Base-by-base conservation (phyloP, 2,888 invertebrate genomes). In the Nomada fabriciana region DNA sequence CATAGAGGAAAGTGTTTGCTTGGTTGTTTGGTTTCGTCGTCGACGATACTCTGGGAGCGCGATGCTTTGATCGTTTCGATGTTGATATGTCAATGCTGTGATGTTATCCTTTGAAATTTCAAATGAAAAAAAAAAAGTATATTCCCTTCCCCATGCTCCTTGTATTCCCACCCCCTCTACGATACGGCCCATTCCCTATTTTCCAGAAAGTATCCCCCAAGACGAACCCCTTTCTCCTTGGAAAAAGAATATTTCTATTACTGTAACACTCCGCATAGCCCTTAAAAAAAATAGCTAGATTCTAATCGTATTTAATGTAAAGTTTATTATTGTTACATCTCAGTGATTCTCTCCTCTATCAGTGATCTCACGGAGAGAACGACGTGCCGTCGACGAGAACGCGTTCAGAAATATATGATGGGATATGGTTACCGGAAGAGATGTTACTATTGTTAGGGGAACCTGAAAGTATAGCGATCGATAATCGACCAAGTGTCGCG, bases 81-180 rank as follows among this genome's bases (percentile, higher is more conserved):
- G 92, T 93, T 92, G 92, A 93, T 92, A 92, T 92, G 90, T 91
- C 90, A 91, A 93, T 92, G 91, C 92, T 93, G 93, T 93, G 93
- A 93, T 93, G 92, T 93, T 92, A 92, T 91, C 90, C 93, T 90
- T 90, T 91, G 88, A 91, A 90, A 90, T 83, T 89, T 88, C 86
- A 89, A 83, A 76, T 68, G 80, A 88, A 83, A 77, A 73, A 76
- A 77, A 88, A 85, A 86, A 85, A 79, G 76, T 81, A 88, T 91
- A 90, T 90, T 84, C 83, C 84, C 71, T 69, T 50, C 67, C 64
- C 57, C 65, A 36, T 7, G 36, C 36, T 36, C 65, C 50, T 53
- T 15, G 23, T 50, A 47, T 15, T 47, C 73, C 73, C 47, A 15
- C 18, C 68, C 61, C 79, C 75, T 82, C 80, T 71, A 63, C 25